Conservation (phyloP, 1,140 invertebrate species). For the Heliconius melpomene region DNA sequence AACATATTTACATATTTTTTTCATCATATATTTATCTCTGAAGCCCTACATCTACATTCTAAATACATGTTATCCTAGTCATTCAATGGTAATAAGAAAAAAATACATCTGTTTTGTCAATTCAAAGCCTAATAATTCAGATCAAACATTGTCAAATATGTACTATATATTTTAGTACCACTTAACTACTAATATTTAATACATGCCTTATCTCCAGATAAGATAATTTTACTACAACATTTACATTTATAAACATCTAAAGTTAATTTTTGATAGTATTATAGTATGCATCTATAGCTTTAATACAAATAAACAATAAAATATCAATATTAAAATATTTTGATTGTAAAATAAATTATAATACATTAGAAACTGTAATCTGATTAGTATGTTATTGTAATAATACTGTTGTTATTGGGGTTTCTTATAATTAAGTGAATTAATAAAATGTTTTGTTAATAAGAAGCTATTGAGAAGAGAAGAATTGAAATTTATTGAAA, state of each 20-base stretch:
- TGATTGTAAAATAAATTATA: not conserved
- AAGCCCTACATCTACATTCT: too few species aligned
- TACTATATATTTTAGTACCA: not conserved
- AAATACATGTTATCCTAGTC: too few species aligned
- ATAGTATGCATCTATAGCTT: not conserved
- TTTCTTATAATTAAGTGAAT: too few species aligned
- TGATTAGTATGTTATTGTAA: too few species aligned
- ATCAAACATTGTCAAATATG: not conserved
- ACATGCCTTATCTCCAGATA: not conserved
- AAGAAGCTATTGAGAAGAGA: too few species aligned
- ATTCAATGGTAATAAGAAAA: too few species aligned
- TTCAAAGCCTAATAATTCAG: not conserved
- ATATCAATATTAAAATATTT: not conserved
- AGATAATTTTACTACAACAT: conserved; percentile 9
- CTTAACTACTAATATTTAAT: not conserved
- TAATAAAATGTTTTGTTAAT: too few species aligned
- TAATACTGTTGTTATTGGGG: too few species aligned
- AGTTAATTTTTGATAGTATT: not conserved
- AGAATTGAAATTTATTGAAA: too few species aligned
- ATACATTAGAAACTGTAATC: not conserved
- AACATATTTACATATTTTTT: too few species aligned
- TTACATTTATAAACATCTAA: not conserved
- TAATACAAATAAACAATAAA: not conserved
- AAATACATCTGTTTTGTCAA: not conserved
- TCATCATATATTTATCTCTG: too few species aligned